phyloP scores from a whole-genome alignment of 2,888 invertebrate species.

The Miltochrista miniata region DNA sequence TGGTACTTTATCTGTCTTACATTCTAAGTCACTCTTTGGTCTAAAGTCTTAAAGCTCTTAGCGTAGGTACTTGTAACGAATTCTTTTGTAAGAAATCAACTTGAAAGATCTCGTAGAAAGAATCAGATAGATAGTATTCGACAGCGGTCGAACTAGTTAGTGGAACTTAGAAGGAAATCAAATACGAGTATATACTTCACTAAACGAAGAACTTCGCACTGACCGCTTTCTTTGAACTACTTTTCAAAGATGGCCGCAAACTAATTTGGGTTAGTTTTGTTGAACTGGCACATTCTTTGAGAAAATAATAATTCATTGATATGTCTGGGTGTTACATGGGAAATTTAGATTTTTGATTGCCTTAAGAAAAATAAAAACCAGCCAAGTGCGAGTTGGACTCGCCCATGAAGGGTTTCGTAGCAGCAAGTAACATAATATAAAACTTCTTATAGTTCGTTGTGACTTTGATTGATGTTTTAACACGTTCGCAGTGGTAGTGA shows the following conservation, averaged over 20 bases:
- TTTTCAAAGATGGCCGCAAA: neutral
- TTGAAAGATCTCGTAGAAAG: neutral
- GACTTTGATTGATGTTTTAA: too few relatives aligned
- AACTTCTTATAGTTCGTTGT: too few relatives aligned
- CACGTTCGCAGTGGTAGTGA: too few relatives aligned
- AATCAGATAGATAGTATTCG: conserved; percentile 4
- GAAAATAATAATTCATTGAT: too few relatives aligned
- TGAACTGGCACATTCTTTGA: too few relatives aligned
- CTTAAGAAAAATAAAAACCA: too few relatives aligned
- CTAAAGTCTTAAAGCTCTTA: neutral
- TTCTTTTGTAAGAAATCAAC: neutral
- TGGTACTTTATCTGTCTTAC: neutral
- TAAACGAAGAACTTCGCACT: neutral
- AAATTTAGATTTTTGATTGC: too few relatives aligned
- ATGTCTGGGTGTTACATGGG: too few relatives aligned
- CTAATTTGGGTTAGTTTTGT: neutral
- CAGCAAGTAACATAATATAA: too few relatives aligned
- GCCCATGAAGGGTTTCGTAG: too few relatives aligned
- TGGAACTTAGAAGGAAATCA: conserved; percentile 9
- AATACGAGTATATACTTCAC: conserved; percentile 1
- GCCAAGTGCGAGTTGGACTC: too few relatives aligned
- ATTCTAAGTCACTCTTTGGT: neutral
- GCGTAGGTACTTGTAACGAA: neutral
- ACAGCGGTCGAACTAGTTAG: neutral
- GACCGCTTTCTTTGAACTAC: neutral